phyloP scores from a whole-genome alignment of 2,888 invertebrate species.

The Troides aeacus region DNA sequence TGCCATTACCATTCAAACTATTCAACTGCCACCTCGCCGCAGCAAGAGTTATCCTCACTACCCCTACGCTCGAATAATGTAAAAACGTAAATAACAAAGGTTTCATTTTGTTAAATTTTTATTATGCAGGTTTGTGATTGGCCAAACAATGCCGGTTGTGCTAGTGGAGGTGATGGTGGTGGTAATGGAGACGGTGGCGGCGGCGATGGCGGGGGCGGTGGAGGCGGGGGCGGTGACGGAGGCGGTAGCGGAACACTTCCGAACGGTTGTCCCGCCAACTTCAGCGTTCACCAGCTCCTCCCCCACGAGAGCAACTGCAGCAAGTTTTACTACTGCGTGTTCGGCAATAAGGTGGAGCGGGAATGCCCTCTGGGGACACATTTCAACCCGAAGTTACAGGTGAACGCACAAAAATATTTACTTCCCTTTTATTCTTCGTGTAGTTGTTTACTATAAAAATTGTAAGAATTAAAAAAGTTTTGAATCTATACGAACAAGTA shows the following conservation, averaged over 20 bases:
- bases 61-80: too few species aligned
- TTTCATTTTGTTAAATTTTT: too few species aligned
- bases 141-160: constrained; percentile 25
- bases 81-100: too few species aligned
- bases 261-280: constrained; percentile 46
- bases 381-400: constrained; percentile 32
- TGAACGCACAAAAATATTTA: not conserved
- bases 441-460: too few species aligned
- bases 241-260: constrained; percentile 29
- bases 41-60: too few species aligned
- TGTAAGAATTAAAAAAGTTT: too few species aligned
- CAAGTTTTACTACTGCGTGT: constrained; percentile 47
- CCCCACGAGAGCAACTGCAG: constrained; percentile 46
- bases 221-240: constrained; percentile 17
- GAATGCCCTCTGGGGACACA: constrained; percentile 28
- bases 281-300: constrained; percentile 39
- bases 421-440: too few species aligned
- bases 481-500: too few species aligned
- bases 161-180: constrained; percentile 18
- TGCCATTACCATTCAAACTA: too few species aligned
- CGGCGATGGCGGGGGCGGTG: constrained; percentile 20
- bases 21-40: too few species aligned
- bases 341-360: constrained; percentile 40
- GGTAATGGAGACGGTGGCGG: constrained; percentile 18
- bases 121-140: constrained; percentile 16